Evolutionary conservation across 2,113 vertebrate species (phyloP), one percentile per base, ranked within the genome.

Genomic region (Salminus brasiliensis): DNA sequence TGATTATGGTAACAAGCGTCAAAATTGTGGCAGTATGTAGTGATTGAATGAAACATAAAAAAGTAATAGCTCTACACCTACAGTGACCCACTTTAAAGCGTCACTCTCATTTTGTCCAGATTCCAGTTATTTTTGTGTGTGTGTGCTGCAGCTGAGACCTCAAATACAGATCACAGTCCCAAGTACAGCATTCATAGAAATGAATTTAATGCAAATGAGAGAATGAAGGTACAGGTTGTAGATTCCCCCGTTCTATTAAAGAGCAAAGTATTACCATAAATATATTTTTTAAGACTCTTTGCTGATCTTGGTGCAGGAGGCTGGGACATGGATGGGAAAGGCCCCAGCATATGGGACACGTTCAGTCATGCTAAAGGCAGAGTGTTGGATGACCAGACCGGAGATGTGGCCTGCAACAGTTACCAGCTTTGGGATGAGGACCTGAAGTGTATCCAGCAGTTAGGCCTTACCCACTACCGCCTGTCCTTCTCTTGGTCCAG

Each of bases 401-500:
- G 95, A 63, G 95, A 96, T 83, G 91, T 97, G 78, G 93, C 95
- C 94, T 95, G 96, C 93, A 95, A 96, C 94, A 96, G 96, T 93
- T 97, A 96, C 76, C 88, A 94, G 93, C 94, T 96, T 89, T 97
- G 96, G 97, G 94, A 96, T 81, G 93, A 97, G 92, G 97, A 96
- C 92, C 92, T 97, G 93, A 94, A 94, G 93, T 97, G 96, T 91
- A 95, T 98, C 93, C 95, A 91, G 91, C 94, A 95, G 94, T 94
- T 99, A 88, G 96, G 95, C 89, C 93, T 98, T 91, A 97, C 95
- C 78, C 96, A 98, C 94, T 98, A 98, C 91, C 93, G 94, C 87
- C 93, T 98, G 88, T 99, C 97, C 89, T 85, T 98, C 92, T 97
- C 96, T 91, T 97, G 97, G 97, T 93, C 97, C 88, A 95, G 96